Evolutionary conservation across 2,797 vertebrate species (phyloP).

Genomic region (Pangasius larnaudii): DNA sequence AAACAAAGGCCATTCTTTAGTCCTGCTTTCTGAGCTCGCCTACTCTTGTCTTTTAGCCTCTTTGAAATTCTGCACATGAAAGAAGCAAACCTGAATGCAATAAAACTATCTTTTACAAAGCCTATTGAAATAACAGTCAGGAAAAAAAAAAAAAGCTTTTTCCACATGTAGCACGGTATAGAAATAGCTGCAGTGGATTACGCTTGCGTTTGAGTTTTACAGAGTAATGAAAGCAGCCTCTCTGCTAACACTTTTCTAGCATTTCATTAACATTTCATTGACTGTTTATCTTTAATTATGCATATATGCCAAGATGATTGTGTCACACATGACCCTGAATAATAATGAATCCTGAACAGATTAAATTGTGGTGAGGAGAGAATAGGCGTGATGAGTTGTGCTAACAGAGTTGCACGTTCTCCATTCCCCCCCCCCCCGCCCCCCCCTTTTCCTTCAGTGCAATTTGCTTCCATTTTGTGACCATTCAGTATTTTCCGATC

Average conservation of each 20-base stretch:
- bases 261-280: neutral
- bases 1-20: slow-evolving; percentile 19
- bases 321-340: neutral
- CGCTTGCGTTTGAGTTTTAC: neutral
- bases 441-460: neutral
- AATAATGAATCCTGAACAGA: neutral
- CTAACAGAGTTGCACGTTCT: neutral
- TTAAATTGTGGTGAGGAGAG: neutral
- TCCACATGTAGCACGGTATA: neutral
- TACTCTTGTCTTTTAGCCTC: neutral
- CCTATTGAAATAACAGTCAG: slow-evolving; percentile 14
- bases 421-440: neutral
- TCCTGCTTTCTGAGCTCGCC: neutral
- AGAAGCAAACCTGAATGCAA: slow-evolving; percentile 14
- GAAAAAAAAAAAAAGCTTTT: neutral
- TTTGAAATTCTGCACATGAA: slow-evolving; percentile 14
- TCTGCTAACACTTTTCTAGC: too few species aligned
- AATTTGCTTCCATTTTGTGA: neutral
- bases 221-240: neutral
- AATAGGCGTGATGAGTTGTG: neutral
- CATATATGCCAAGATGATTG: slow-evolving; percentile 14
- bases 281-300: slow-evolving; percentile 18
- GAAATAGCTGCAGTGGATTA: neutral
- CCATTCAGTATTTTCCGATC: neutral
- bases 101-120: slow-evolving; percentile 14